These are phyloP conservation scores for Chrysolina haemoptera DNA, from an alignment of 2,888 invertebrate species.

Conservation along the genomic window DNA sequence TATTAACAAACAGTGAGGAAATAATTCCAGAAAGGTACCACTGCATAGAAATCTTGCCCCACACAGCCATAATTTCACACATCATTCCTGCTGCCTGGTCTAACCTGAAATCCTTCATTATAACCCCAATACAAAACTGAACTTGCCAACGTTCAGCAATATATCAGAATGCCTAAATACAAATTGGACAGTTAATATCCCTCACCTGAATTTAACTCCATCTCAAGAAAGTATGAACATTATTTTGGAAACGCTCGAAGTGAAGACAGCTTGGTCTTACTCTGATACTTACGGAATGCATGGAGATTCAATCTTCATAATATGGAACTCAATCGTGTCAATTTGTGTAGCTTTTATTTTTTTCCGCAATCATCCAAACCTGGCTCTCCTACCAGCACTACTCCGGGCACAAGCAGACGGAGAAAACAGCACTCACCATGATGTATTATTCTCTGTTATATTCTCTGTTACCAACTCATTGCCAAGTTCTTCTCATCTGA, in stretches of 20 bases:
- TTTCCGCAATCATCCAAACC: not conserved
- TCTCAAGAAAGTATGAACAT: not conserved
- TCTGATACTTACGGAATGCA: not conserved
- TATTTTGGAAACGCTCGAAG: not conserved
- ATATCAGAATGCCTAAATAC: constrained; percentile 22
- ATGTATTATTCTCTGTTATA: not conserved
- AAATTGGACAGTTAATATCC: constrained; percentile 29
- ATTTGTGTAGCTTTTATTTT: not conserved
- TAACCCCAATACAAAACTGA: constrained; percentile 24
- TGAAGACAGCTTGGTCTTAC: not conserved
- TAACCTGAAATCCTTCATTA: constrained; percentile 38
- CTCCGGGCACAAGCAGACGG: not conserved
- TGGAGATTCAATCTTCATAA: not conserved
- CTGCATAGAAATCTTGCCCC: constrained; percentile 14
- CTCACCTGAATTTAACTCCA: constrained; percentile 23
- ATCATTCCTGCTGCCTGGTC: constrained; percentile 45
- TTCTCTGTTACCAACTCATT: not conserved
- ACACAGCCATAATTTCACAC: constrained; percentile 25
- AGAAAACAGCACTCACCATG: not conserved
- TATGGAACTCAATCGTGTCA: not conserved
- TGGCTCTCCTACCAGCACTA: not conserved
- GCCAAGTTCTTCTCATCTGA: not conserved
- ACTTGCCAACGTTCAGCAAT: constrained; percentile 14
- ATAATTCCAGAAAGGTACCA: constrained; percentile 42
- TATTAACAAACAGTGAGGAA: constrained; percentile 16